These are phyloP conservation scores for Drosophila prosaltans DNA, from an alignment of 1,140 invertebrate species.

Conservation along the genomic window DNA sequence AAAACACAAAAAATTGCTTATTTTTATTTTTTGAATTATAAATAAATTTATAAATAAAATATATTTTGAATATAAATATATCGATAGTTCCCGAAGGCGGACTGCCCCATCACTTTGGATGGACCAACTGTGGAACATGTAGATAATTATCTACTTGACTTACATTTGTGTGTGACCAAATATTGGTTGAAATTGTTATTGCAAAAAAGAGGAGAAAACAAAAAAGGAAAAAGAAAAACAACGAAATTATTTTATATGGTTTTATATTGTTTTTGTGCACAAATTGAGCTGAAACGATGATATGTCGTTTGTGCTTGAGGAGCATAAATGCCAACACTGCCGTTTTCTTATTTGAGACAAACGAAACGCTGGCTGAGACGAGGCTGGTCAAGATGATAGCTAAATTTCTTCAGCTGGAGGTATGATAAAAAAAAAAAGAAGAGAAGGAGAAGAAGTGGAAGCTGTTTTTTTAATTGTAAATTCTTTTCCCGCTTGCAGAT, in stretches of 20 bases:
- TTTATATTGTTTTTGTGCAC: neutral
- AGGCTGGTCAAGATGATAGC: slow-evolving; percentile 73
- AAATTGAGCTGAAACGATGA: slow-evolving; percentile 86
- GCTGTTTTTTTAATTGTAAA: neutral
- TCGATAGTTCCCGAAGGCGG: neutral
- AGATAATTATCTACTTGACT: neutral
- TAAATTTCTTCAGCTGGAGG: slow-evolving; percentile 73
- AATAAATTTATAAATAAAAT: too few relatives aligned
- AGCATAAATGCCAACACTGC: slow-evolving; percentile 63
- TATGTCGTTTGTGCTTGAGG: slow-evolving; percentile 73
- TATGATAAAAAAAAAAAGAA: slow-evolving; percentile 14
- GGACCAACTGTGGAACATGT: slow-evolving; percentile 11
- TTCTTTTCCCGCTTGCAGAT: slow-evolving; percentile 36
- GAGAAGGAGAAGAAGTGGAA: too few relatives aligned
- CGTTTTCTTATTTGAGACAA: slow-evolving; percentile 68
- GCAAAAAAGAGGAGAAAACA: neutral
- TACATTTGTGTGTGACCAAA: too few relatives aligned
- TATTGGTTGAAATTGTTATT: neutral
- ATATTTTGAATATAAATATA: neutral
- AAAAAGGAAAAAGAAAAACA: neutral
- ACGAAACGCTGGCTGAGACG: slow-evolving; percentile 66
- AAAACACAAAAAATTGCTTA: too few relatives aligned
- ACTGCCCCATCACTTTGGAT: neutral
- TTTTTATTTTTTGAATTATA: too few relatives aligned
- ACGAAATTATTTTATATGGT: neutral